Base-by-base conservation (phyloP, 2,888 invertebrate species). In the Ochropleura plecta region DNA sequence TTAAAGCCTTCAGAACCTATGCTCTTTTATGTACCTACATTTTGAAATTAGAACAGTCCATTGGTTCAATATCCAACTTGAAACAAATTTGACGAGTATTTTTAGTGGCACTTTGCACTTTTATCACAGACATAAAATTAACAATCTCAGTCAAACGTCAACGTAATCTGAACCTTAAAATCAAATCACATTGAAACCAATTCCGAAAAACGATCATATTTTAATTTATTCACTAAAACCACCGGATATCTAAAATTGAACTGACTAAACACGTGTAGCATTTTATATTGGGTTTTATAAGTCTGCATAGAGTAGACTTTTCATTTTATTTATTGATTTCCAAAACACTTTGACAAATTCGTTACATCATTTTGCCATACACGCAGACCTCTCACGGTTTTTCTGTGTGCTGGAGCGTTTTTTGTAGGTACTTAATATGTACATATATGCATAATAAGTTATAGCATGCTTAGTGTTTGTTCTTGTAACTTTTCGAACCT, bases 71-170 rank as follows among this genome's bases (percentile, higher is more conserved):
- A 49, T 49, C 3, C 42, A n/a, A 46, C 44, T 40, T 6, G 42
- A 30, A 46, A 68, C 44, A 16, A 81, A 74, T 64, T 74, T 40
- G 9, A 51, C 49, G 53, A 44, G 8, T 10, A 12, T 44, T 44
- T 66, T 62, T 30, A 44, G 7, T 53, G 76, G n/a, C 42, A 67
- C 42, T 65, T 62, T 18, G 40, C 7, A 46, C 18, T 53, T 79
- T 63, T 63, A 79, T 79, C 60, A 42, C 62, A 0, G 20, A 14
- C 44, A 70, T 83, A 55, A 83, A 83, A 62, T 78, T 49, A 14
- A 64, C 69, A 59, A 64, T 60, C 55, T 46, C 46, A 51, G 72
- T 60, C 55, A 51, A 51, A 51, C 72, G 72, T 79, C 66, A 79
- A 12, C 18, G 55, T 79, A 57, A 79, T 71, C 49, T 30, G 46